Conservation (phyloP, 2,113 vertebrate genomes). For the Oncorhynchus nerka region DNA sequence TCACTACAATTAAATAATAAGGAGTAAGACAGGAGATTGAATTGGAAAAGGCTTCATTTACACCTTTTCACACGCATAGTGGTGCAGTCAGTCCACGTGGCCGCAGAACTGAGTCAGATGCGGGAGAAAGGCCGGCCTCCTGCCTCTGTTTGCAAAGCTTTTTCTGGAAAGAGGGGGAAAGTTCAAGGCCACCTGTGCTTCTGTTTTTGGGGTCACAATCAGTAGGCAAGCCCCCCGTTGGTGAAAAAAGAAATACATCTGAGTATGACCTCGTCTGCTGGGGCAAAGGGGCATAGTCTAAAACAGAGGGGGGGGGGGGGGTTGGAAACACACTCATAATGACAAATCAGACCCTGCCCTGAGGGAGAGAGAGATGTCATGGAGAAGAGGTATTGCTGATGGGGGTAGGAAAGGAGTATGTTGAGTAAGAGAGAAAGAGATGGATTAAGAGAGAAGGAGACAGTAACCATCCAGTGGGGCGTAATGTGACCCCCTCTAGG, state of each 20-base stretch:
- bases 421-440: too few relatives aligned
- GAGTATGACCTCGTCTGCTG: not conserved
- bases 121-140: slow-evolving; percentile 32
- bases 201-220: slow-evolving; percentile 46
- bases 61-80: too few relatives aligned
- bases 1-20: too few relatives aligned
- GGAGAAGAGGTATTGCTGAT: too few relatives aligned
- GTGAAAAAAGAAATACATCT: not conserved
- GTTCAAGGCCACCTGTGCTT: slow-evolving; percentile 54
- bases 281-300: slow-evolving; percentile 4
- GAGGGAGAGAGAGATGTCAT: too few relatives aligned
- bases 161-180: slow-evolving; percentile 57
- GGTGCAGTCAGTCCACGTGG: too few relatives aligned
- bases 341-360: not conserved
- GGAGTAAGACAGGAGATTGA: too few relatives aligned
- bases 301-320: not conserved
- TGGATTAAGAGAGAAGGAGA: too few relatives aligned
- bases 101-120: not conserved
- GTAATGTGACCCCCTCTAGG: too few relatives aligned
- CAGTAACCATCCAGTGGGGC: too few relatives aligned
- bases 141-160: slow-evolving; percentile 54
- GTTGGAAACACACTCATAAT: not conserved
- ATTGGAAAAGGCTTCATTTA: too few relatives aligned
- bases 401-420: too few relatives aligned
- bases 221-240: slow-evolving; percentile 21